These are phyloP conservation scores for Branchellion lobata DNA, from an alignment of 2,888 invertebrate species.

Conservation along the genomic window DNA sequence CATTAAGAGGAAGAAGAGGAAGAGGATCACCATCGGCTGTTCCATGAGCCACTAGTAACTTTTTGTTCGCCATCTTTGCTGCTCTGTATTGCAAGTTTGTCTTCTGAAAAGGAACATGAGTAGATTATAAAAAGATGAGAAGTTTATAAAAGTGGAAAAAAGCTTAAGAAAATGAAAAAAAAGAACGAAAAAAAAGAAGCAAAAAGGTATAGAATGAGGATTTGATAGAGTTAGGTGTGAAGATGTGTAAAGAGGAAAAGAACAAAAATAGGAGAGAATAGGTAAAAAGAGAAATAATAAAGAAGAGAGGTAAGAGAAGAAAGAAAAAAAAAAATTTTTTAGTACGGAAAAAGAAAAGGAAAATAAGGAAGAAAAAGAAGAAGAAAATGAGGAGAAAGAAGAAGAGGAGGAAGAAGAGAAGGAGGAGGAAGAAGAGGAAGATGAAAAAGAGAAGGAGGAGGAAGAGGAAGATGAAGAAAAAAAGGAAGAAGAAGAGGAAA, in stretches of 20 bases:
- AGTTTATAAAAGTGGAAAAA: too few species aligned
- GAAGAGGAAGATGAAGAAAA: conserved; percentile 15
- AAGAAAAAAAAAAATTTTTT: background rate
- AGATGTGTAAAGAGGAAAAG: too few species aligned
- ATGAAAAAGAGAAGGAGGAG: background rate
- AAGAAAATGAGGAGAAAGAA: background rate
- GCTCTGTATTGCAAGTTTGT: conserved; percentile 84
- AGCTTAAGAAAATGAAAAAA: too few species aligned
- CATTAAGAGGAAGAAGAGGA: background rate
- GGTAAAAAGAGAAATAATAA: too few species aligned
- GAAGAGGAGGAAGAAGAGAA: background rate
- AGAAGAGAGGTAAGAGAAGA: too few species aligned
- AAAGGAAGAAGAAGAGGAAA: background rate
- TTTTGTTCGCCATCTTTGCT: conserved; percentile 80
- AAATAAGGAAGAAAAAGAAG: background rate
- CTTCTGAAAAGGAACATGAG: too few species aligned
- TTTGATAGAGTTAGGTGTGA: too few species aligned
- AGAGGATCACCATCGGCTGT: conserved; percentile 83
- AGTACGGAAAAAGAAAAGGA: background rate
- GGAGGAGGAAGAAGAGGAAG: background rate
- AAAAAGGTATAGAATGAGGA: too few species aligned
- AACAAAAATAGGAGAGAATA: too few species aligned
- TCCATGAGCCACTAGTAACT: conserved; percentile 87
- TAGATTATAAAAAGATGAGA: too few species aligned
- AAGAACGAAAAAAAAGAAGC: too few species aligned